phyloP scores from a whole-genome alignment of 2,888 invertebrate species.

The Netelia virgata region DNA sequence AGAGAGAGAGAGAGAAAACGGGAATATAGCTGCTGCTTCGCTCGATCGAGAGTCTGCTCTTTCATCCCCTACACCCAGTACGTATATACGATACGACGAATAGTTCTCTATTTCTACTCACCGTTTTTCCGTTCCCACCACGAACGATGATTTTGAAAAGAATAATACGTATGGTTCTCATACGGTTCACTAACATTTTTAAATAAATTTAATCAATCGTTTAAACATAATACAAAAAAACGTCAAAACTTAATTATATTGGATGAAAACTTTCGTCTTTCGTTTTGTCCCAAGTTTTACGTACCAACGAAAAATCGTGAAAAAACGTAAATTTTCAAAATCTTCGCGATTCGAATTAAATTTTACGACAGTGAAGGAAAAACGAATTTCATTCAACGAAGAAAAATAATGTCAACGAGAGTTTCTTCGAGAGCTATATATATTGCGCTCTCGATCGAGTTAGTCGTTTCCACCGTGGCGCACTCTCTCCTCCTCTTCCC shows the following conservation, averaged over 20 bases:
- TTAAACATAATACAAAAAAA: no score
- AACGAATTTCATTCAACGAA: no score
- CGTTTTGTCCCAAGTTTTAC: no score
- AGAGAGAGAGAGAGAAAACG: conserved; percentile 47
- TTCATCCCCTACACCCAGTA: conserved; percentile 55
- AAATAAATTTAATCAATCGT: no score
- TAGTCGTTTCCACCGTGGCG: conserved; percentile 38
- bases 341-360: not conserved
- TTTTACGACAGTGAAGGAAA: not conserved
- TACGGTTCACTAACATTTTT: not conserved
- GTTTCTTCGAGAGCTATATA: not conserved
- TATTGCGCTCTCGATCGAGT: conserved; percentile 48
- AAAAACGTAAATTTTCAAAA: not conserved
- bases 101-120: conserved; percentile 49
- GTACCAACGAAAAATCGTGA: no score
- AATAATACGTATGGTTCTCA: not conserved
- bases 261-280: no score
- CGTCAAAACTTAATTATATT: no score
- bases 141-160: not conserved
- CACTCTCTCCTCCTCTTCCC: not conserved
- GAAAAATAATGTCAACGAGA: not conserved
- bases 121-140: conserved; percentile 37
- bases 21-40: conserved; percentile 65
- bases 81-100: conserved; percentile 14
- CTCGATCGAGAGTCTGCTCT: conserved; percentile 66